A percentile compares a stretch with the other conserved stretches of the same genome.
phyloP scores from a whole-genome alignment of 2,888 invertebrate species.

The Petrolisthes cinctipes region DNA sequence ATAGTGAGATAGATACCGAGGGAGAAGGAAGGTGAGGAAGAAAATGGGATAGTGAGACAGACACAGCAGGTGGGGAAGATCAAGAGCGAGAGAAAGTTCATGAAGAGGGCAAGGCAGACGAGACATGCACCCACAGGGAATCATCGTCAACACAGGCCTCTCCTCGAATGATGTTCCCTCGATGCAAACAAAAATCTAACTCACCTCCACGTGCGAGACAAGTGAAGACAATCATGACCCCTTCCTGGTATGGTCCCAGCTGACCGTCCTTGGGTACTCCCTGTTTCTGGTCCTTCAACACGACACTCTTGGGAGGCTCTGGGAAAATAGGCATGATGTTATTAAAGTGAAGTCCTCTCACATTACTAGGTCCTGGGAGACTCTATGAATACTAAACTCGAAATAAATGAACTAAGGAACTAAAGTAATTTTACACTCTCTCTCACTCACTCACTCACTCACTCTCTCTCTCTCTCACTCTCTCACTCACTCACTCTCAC shows the following conservation, averaged over 20 bases:
- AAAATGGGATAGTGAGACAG: not conserved
- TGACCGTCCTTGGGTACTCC: conserved; percentile 30
- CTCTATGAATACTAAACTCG: not conserved
- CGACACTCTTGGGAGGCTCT: conserved; percentile 35
- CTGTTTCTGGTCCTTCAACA: conserved; percentile 23
- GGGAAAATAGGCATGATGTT: not conserved
- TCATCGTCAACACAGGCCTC: too few relatives aligned
- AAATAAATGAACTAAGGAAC: not conserved
- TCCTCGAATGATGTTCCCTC: too few relatives aligned
- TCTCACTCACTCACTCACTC: not conserved
- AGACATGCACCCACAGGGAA: too few relatives aligned
- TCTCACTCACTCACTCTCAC: conserved; percentile 6
- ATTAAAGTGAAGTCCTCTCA: too few relatives aligned
- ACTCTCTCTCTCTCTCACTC: conserved; percentile 15
- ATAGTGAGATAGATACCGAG: not conserved
- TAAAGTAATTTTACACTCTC: not conserved
- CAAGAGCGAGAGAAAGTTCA: too few relatives aligned
- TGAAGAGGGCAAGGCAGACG: not conserved
- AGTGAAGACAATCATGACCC: conserved; percentile 39
- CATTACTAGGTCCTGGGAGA: too few relatives aligned
- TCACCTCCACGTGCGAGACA: conserved; percentile 44
- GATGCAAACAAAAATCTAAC: not conserved
- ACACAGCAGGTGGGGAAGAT: not conserved
- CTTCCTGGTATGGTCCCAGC: conserved; percentile 44
- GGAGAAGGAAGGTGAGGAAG: not conserved